Evolutionary conservation across 2,797 vertebrate genomes (phyloP).

Genomic region (Synanceia verrucosa): DNA sequence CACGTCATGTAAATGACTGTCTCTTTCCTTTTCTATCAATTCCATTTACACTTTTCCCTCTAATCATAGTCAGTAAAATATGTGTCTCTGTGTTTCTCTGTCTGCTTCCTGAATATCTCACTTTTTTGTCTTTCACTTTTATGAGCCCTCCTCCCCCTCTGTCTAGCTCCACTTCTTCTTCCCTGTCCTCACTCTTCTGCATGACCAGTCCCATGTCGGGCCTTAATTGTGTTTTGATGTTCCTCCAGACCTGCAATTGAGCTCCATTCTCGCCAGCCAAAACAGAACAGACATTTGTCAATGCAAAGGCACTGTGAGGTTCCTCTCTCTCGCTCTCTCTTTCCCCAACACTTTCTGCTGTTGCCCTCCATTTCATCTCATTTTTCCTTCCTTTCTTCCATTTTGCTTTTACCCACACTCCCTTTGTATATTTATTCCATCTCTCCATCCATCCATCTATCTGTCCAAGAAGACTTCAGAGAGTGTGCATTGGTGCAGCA

Average conservation of each 20-base stretch:
- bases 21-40: not conserved
- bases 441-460: slow-evolving; percentile 21
- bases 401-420: not conserved
- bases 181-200: slow-evolving; percentile 80
- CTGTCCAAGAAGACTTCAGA: slow-evolving; percentile 61
- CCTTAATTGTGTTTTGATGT: slow-evolving; percentile 96
- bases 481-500: slow-evolving; percentile 71
- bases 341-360: slow-evolving; percentile 13
- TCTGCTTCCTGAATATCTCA: slow-evolving; percentile 28
- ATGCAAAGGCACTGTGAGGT: slow-evolving; percentile 69
- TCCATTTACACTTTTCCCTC: not conserved
- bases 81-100: slow-evolving; percentile 20
- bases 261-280: slow-evolving; percentile 90
- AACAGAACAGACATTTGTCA: slow-evolving; percentile 94
- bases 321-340: not conserved
- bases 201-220: slow-evolving; percentile 87
- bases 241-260: slow-evolving; percentile 87
- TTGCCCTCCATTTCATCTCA: slow-evolving; percentile 12
- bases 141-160: slow-evolving; percentile 22
- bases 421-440: slow-evolving; percentile 11
- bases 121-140: slow-evolving; percentile 28
- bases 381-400: not conserved
- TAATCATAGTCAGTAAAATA: slow-evolving; percentile 38
- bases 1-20: not conserved
- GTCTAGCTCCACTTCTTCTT: slow-evolving; percentile 33